Percentiles rank a stretch among this genome's conserved stretches.
phyloP scores from a whole-genome alignment of 2,797 vertebrate genomes.

The Rhynchonycteris naso region DNA sequence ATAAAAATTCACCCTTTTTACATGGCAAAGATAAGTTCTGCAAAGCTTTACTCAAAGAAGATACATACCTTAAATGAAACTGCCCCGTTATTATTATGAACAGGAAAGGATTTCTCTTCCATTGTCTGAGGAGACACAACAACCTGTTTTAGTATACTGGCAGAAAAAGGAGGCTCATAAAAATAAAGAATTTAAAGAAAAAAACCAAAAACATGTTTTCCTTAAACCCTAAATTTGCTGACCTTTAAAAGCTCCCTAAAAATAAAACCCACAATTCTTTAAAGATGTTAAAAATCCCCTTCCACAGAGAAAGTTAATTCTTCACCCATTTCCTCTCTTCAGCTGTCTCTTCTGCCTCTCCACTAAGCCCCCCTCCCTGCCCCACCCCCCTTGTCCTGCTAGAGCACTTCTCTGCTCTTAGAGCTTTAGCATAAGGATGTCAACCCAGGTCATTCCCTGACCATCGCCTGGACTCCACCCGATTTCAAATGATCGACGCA shows the following conservation, averaged over 20 bases:
- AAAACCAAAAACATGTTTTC: background rate
- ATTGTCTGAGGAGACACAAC: constrained; percentile 72
- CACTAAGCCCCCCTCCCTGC: fast-evolving
- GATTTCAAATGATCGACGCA: background rate
- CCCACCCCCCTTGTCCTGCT: too few relatives aligned
- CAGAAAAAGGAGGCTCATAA: background rate
- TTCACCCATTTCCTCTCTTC: background rate
- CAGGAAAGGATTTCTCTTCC: constrained; percentile 79
- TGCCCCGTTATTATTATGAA: constrained; percentile 69
- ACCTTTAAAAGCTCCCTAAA: background rate
- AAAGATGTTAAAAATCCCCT: background rate
- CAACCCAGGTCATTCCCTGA: background rate
- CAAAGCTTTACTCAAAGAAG: background rate
- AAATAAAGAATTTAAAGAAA: background rate
- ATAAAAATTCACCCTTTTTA: background rate
- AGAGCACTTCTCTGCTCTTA: background rate
- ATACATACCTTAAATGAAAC: constrained; percentile 86
- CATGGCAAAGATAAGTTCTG: background rate
- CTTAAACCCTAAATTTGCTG: background rate
- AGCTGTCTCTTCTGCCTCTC: background rate
- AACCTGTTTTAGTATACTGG: constrained; percentile 29
- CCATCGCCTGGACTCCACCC: background rate
- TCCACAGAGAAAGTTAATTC: background rate
- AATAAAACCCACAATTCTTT: background rate
- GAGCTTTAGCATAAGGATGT: background rate